Evolutionary conservation across 2,113 vertebrate genomes (phyloP).

Genomic region (Callipepla californica): DNA sequence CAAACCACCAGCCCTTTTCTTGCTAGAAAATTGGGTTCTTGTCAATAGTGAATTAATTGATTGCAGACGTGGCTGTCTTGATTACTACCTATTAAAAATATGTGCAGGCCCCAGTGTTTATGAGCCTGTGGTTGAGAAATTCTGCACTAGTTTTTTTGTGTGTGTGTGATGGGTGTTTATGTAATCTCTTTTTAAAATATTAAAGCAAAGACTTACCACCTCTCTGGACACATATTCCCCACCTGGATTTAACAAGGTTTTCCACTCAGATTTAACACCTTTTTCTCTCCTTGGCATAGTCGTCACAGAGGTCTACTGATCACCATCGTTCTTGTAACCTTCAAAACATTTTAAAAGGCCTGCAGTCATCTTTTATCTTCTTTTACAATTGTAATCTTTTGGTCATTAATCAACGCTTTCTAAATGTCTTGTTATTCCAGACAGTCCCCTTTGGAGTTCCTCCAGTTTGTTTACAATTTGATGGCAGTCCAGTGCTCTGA

Average conservation of each 20-base stretch:
- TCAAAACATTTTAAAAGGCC: neutral
- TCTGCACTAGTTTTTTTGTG: neutral
- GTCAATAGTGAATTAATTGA: neutral
- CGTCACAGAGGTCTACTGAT: neutral
- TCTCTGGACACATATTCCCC: neutral
- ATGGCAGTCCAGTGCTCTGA: neutral
- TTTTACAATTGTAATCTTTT: neutral
- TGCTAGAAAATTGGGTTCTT: neutral
- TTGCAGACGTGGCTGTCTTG: neutral
- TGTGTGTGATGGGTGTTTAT: neutral
- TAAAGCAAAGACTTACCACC: neutral
- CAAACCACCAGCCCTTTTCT: neutral
- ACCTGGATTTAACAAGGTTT: neutral
- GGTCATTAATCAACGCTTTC: neutral
- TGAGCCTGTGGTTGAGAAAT: neutral
- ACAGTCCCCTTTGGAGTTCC: neutral
- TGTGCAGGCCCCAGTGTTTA: neutral
- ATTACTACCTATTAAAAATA: neutral
- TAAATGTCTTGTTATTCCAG: neutral
- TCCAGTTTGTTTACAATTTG: neutral
- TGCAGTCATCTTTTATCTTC: accelerated
- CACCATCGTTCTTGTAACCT: neutral
- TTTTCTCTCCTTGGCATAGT: neutral
- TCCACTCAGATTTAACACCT: neutral
- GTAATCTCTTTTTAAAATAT: neutral